These are phyloP conservation scores for Oreohelix idahoensis DNA, from an alignment of 1,140 invertebrate genomes.

Conservation along the genomic window DNA sequence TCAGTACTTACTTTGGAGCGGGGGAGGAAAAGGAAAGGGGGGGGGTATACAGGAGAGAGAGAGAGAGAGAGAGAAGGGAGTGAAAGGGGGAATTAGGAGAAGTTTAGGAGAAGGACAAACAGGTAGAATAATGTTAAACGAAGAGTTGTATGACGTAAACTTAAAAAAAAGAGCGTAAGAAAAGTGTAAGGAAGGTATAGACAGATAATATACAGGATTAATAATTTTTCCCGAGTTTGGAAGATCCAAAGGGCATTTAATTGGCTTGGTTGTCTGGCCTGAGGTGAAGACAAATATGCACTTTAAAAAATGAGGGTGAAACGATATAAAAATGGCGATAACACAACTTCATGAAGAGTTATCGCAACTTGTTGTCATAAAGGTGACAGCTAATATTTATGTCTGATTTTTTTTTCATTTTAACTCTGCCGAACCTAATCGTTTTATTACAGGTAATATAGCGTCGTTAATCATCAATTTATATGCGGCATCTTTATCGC, in stretches of 20 bases:
- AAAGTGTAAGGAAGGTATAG: not conserved
- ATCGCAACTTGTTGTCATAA: no score
- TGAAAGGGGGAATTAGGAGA: not conserved
- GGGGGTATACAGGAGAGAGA: not conserved
- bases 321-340: not conserved
- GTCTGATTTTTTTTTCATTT: no score
- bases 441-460: no score
- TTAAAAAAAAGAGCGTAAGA: not conserved
- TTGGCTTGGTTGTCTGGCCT: not conserved
- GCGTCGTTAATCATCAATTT: no score
- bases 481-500: no score
- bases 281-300: not conserved
- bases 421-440: no score
- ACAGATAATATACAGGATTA: not conserved
- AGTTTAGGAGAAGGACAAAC: no score
- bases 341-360: no score
- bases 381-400: no score
- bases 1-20: not conserved
- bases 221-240: not conserved
- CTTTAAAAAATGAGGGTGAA: not conserved
- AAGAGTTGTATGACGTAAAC: no score
- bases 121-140: no score
- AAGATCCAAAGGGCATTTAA: not conserved
- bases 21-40: not conserved
- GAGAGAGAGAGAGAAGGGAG: not conserved